phyloP scores from a whole-genome alignment of 2,113 vertebrate species.

The Oriolus oriolus region DNA sequence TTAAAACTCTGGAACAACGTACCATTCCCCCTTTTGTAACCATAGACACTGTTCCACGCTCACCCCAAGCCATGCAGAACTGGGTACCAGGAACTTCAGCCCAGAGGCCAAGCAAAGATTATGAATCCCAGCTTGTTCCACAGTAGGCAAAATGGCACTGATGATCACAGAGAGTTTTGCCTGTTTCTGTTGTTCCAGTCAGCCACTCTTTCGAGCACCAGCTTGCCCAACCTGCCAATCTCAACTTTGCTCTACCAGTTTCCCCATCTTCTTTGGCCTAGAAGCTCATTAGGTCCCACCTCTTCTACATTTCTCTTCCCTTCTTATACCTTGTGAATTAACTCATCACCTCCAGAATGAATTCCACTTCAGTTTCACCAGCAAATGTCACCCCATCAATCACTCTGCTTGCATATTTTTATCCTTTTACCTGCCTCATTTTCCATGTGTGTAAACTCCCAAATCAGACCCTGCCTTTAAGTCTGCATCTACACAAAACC shows the following conservation, averaged over 20 bases:
- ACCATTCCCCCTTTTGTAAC: not conserved
- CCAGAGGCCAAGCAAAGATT: not conserved
- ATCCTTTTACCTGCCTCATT: not conserved
- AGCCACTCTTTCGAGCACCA: not conserved
- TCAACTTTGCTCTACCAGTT: not conserved
- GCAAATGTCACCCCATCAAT: not conserved
- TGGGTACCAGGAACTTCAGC: not conserved
- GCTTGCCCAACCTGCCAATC: not conserved
- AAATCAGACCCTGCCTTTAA: not conserved
- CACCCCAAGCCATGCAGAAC: not conserved
- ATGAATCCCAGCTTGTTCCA: not conserved
- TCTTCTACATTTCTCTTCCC: not conserved
- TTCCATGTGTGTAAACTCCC: not conserved
- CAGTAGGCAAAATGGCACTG: not conserved
- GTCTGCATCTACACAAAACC: not conserved
- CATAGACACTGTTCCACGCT: accelerated
- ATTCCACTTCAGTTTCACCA: not conserved
- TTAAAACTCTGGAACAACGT: not conserved
- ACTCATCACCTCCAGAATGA: not conserved
- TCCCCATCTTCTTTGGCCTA: not conserved
- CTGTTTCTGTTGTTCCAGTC: not conserved
- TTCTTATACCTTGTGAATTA: not conserved
- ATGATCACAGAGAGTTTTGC: not conserved
- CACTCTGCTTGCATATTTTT: not conserved
- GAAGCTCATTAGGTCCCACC: not conserved